Base-by-base conservation (phyloP, 2,797 vertebrate species). In the Oryzias sinensis region DNA sequence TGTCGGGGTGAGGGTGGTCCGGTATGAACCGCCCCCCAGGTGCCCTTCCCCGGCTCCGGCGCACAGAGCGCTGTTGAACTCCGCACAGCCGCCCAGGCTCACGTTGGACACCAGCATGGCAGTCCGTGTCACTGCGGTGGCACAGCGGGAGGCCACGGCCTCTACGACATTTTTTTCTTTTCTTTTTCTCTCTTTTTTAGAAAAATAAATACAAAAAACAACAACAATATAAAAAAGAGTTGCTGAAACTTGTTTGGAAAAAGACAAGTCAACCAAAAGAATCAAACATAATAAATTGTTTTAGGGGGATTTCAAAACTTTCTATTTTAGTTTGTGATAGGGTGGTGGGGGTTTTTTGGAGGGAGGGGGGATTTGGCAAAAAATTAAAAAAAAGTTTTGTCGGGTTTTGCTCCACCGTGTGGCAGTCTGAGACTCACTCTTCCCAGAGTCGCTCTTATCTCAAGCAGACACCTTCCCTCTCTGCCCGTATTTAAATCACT, bases 61-160 rank as follows among this genome's bases (percentile, higher is more conserved):
- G 50, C 90, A 92, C 76, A 78, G 65, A 45, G 87, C 87, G 76
- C 80, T 57, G 70, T 61, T 75, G 74, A 81, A 72, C 70, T 73
- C 70, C 43, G 83, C 88, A 84, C 92, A 92, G 82, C 80, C 86
- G 82, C 87, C 79, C 62, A 84, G 72, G 61, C 85, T 93, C 76
- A 81, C 65, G 87, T 91, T 93, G 70, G 89, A 87, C 59, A 87
- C 74, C 69, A 91, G 81, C 93, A 94, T 94, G 48, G 72, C 78
- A 59, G 68, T 68, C 71, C 70, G 53, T 66, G 75, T 62, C 44
- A 50, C 63, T 48, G 52, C 43, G 53, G 73, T 56, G 79, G 50
- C 61, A 64, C 79, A 25, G 59, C 49, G 44, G 65, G 74, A 58
- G 56, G 53, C 53, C 74, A 17, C 57, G 18, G 57, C 55, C 49